Evolutionary conservation across 2,797 vertebrate species (phyloP).

Genomic region (Microctenopoma steveboyesi): DNA sequence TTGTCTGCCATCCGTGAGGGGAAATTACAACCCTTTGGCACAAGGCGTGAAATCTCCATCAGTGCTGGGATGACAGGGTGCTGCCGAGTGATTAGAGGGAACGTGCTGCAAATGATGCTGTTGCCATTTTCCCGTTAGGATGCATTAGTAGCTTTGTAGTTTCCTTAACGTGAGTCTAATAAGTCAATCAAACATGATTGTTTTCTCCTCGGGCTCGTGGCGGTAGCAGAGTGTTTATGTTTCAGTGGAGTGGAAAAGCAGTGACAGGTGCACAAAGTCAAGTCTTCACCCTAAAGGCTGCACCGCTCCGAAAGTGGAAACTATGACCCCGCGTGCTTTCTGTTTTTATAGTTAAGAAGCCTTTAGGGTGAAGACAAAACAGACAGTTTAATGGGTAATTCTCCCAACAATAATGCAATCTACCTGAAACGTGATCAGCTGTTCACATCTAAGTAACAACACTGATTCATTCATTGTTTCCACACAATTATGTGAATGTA

Average conservation of each 20-base stretch:
- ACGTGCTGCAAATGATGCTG: constrained; percentile 27
- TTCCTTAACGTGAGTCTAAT: constrained; percentile 25
- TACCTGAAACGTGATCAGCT: constrained; percentile 14
- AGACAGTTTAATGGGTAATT: constrained; percentile 2
- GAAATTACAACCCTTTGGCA: constrained; percentile 55
- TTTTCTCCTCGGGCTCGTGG: constrained; percentile 2
- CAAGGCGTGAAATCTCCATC: constrained; percentile 53
- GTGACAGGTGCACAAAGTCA: constrained; percentile 37
- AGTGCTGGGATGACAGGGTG: constrained; percentile 49
- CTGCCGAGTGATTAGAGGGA: constrained; percentile 50
- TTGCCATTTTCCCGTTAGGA: constrained; percentile 23
- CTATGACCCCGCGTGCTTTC: constrained; percentile 35
- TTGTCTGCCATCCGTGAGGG: constrained; percentile 52
- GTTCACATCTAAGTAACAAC: constrained; percentile 50
- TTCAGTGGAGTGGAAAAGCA: constrained; percentile 1
- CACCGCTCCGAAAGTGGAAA: neutral
- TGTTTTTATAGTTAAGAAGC: constrained; percentile 16
- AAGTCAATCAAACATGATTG: constrained; percentile 3
- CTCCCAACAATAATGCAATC: neutral
- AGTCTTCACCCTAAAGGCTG: neutral
- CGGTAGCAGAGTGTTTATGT: constrained; percentile 16
- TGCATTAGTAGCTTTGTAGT: constrained; percentile 31
- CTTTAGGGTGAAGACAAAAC: constrained; percentile 9
- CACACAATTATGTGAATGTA: constrained; percentile 15
- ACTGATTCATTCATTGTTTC: constrained; percentile 32